Base-by-base conservation (phyloP, 2,888 invertebrate species). In the Leptarthrus brevirostris region DNA sequence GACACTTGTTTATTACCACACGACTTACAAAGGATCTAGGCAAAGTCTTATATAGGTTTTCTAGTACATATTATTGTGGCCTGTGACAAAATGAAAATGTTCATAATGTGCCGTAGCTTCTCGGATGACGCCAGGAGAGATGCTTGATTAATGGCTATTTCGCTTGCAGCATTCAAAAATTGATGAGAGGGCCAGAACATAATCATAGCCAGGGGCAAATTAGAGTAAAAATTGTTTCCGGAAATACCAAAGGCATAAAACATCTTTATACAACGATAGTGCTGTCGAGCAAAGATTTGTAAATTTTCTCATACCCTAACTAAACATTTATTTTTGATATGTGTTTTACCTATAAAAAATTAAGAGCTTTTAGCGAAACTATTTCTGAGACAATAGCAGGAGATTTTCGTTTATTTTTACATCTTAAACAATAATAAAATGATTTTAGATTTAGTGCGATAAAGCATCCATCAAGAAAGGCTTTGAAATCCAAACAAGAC, bases 1-100 rank as follows among this genome's bases (percentile, higher is more conserved):
- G 69, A 52, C 69, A 69, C 69, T 69, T 69, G 69, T 69, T 69
- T 69, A 69, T 69, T 69, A 52, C 69, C 69, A 40, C 44, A 44
- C 36, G 24, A 44, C 64, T 64, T 64, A 44, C 14, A 4, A 44
- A 16, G 44, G 44, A 24, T 44, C 10, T 52, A 18, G 69, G 20
- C 8, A 12, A 44, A 20, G 0, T 10, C 16, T 12, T 22, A 22
- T 20, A 24, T 5, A 18, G 30, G 49, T 24, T n/a, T 64, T 44
- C 64, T 24, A 30, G 69, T 47, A 49, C 66, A 49, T 66, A 66
- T 69, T 49, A 52, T 52, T 34, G 34, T 30, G 49, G 52, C 52
- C 30, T 49, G 69, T 36, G 69, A 69, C 69, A 69, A 69, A 69
- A 69, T 49, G 30, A 69, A 52, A 69, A 69, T 69, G 26, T 69